Evolutionary conservation across 2,888 invertebrate genomes (phyloP), one percentile per base, ranked within the genome.

Genomic region (Anthophora plumipes): DNA sequence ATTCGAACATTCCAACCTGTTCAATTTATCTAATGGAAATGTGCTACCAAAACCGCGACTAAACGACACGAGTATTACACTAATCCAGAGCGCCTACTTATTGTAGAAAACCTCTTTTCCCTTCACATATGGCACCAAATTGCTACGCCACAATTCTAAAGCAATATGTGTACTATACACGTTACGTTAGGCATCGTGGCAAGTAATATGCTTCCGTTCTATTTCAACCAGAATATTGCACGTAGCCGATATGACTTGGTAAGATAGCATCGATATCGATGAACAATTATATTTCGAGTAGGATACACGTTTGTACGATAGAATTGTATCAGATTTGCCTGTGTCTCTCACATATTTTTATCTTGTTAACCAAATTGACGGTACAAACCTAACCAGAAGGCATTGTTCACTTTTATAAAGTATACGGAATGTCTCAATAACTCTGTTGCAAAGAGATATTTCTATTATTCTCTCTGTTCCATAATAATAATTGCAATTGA

Each of bases 171-270:
- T 17, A 77, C 11, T 60, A 43, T 17, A 77, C 11, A 46, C 43
- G 37, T 64, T 59, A 25, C 48, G 46, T 61, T 48, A 61, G 61
- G 22, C 20, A 59, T 43, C 20, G 64, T 14, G 46, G 50, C 67
- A 37, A 41, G 54, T 74, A 74, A 74, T 77, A 52, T 55, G 59
- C 46, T 54, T 67, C 50, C 43, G 73, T 60, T 60, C 77, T 61
- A 77, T 48, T 77, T 74, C 54, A 22, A 2, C 37, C 52, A 59
- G 57, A 59, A 66, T 59, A 71, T 66, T 66, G n/a, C 73, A 64
- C 73, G 43, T 59, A 22, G 8, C 14, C 37, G 57, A 59, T 72
- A 70, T 41, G 17, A 1, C 63, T 50, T 64, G 41, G 43, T 59
- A 64, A 76, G 50, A 50, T 43, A 52, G 50, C 43, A 43, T 72